Percentiles rank a stretch among this genome's conserved stretches.
Evolutionary conservation across 2,888 invertebrate genomes (phyloP).

Genomic region (Epiblema foenella): DNA sequence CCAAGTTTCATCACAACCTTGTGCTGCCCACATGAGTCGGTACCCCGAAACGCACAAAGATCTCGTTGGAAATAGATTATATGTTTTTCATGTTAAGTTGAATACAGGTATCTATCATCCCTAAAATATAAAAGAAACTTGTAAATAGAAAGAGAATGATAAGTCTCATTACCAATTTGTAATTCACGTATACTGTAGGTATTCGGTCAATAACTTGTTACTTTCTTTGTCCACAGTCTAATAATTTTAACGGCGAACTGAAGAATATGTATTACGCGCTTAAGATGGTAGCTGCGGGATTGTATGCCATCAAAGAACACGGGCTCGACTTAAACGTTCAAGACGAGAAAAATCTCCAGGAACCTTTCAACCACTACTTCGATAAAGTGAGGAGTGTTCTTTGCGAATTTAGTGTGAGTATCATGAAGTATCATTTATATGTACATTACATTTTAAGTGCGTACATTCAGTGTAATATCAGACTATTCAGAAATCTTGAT

Average conservation of each 20-base stretch:
- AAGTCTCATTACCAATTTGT: neutral
- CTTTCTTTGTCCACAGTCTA: constrained; percentile 62
- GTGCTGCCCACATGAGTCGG: neutral
- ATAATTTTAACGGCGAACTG: constrained; percentile 72
- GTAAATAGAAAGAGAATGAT: neutral
- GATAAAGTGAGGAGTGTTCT: constrained; percentile 86
- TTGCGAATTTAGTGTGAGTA: constrained; percentile 87
- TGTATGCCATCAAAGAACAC: constrained; percentile 88
- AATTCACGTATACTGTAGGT: neutral
- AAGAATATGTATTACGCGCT: constrained; percentile 87
- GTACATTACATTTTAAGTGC: too few relatives aligned
- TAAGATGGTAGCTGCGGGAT: constrained; percentile 89
- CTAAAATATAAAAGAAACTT: neutral
- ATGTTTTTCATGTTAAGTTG: too few relatives aligned
- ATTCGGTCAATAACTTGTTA: neutral
- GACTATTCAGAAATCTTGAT: too few relatives aligned
- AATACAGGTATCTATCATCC: neutral
- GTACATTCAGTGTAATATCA: too few relatives aligned
- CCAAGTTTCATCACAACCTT: neutral
- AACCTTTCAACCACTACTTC: constrained; percentile 85
- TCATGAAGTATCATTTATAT: constrained; percentile 25
- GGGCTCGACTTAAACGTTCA: constrained; percentile 71
- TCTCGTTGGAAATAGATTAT: too few relatives aligned
- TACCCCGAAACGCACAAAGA: neutral
- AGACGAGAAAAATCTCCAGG: constrained; percentile 62